Percentiles rank a stretch among this genome's conserved stretches.
These are phyloP conservation scores for Parapsyche elsis DNA, from an alignment of 1,140 invertebrate genomes.

Conservation along the genomic window DNA sequence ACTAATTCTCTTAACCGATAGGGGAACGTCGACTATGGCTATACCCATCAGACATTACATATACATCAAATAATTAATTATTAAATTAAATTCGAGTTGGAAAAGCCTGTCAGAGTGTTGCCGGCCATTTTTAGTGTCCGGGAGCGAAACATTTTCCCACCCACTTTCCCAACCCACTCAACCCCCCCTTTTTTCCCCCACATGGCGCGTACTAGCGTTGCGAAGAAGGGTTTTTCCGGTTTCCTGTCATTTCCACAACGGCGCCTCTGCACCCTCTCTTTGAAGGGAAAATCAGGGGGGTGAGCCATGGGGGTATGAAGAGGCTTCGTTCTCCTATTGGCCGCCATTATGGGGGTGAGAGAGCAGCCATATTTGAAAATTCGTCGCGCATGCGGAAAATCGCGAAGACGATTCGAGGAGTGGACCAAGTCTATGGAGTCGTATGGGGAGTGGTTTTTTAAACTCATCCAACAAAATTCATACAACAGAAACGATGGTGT, in stretches of 20 bases:
- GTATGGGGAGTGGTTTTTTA: too few relatives aligned
- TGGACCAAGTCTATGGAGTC: neutral
- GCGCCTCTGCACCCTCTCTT: neutral
- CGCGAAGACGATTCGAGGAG: neutral
- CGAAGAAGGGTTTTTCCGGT: conserved; percentile 51
- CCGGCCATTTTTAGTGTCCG: conserved; percentile 22
- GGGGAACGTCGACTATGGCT: too few relatives aligned
- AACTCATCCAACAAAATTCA: too few relatives aligned
- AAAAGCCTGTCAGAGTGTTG: neutral
- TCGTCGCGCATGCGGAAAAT: conserved; percentile 47
- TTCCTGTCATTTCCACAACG: conserved; percentile 50
- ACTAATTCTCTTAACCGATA: too few relatives aligned
- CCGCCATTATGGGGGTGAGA: conserved; percentile 14
- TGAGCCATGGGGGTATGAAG: neutral
- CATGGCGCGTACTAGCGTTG: conserved; percentile 23
- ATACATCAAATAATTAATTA: too few relatives aligned
- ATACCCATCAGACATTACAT: too few relatives aligned
- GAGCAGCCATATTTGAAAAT: conserved; percentile 49
- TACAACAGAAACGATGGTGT: too few relatives aligned
- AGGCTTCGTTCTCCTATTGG: conserved; percentile 35
- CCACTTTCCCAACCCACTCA: neutral
- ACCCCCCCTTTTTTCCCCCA: neutral
- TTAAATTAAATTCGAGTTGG: neutral
- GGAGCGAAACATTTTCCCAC: conserved; percentile 7
- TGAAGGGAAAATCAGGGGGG: neutral